Evolutionary conservation across 2,113 vertebrate genomes (phyloP).

Genomic region (Zosterops pallidus): DNA sequence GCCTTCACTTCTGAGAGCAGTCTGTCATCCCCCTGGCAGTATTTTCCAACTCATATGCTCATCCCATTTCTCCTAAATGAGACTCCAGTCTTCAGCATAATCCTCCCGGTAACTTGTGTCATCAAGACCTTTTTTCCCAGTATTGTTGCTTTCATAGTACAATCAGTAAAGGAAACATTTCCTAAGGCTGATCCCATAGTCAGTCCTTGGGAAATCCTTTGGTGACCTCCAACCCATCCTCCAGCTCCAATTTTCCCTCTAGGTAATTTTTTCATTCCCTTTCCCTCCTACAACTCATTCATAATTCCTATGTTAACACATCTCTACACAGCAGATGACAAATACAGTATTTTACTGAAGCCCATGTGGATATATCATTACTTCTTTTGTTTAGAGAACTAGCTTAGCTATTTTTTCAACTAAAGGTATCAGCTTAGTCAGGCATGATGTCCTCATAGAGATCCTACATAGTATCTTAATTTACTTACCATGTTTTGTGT

Average conservation of each 20-base stretch:
- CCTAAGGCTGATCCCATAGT: not conserved
- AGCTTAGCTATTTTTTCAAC: not conserved
- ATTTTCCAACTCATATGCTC: not conserved
- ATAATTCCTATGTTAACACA: not conserved
- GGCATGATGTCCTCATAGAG: not conserved
- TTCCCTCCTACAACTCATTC: not conserved
- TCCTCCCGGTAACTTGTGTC: not conserved
- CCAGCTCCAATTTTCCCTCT: not conserved
- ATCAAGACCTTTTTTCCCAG: not conserved
- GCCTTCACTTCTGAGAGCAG: not conserved
- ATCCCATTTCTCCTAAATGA: not conserved
- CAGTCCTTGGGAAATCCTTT: not conserved
- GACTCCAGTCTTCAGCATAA: not conserved
- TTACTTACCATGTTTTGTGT: not conserved
- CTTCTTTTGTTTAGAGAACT: not conserved
- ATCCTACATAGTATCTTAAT: not conserved
- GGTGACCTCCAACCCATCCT: not conserved
- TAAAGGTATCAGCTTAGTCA: not conserved
- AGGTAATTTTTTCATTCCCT: not conserved
- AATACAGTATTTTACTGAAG: not conserved
- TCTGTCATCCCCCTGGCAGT: not conserved
- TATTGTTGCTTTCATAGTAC: not conserved
- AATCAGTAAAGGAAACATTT: not conserved
- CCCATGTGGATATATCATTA: not conserved
- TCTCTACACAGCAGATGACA: not conserved